Base-by-base conservation (phyloP, 2,888 invertebrate genomes). In the Caenorhabditis virilis region DNA sequence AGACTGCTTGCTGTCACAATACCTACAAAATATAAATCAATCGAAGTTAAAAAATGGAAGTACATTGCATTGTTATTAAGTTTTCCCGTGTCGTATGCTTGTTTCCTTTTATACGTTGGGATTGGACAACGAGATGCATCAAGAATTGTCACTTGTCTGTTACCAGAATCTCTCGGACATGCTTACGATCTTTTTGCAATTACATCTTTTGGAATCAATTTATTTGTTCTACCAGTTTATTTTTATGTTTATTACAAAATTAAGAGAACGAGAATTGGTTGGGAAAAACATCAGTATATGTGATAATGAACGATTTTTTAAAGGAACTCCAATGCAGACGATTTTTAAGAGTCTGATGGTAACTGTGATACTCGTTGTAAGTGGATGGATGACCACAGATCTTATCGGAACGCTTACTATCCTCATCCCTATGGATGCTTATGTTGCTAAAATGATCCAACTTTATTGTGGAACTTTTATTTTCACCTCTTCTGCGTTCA, bases 301-400 rank as follows among this genome's bases (percentile, higher is more conserved):
- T n/a, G 39, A 1, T 25, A 27, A 2, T 30, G 5, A 26, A 36
- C n/a, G 13, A 38, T 42, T 49, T 45, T 16, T 26, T 30, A 25
- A 11, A 43, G 49, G 36, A 23, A 49, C 13, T 43, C 36, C 49
- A 26, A 52, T 56, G 56, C 41, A 49, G 42, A 42, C 49, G 20
- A 20, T 41, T 16, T 35, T 56, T 13, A 39, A 18, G 27, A 52
- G 33, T 30, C 33, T 52, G 2, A 3, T 11, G 2, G 22, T 52
- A 6, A 33, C 42, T 9, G 22, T 43, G 23, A 23, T 13, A 11
- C 20, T 41, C 1, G 27, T 41, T 13, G 6, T 51, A 2, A 38
- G 53, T 20, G 63, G 63, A 6, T 63, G 63, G 63, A 57, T 63
- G 63, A 63, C 63, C 0, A 63, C 63, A 1, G 63, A 63, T 22